Base-by-base conservation (phyloP, 2,888 invertebrate species). In the Miltochrista miniata region DNA sequence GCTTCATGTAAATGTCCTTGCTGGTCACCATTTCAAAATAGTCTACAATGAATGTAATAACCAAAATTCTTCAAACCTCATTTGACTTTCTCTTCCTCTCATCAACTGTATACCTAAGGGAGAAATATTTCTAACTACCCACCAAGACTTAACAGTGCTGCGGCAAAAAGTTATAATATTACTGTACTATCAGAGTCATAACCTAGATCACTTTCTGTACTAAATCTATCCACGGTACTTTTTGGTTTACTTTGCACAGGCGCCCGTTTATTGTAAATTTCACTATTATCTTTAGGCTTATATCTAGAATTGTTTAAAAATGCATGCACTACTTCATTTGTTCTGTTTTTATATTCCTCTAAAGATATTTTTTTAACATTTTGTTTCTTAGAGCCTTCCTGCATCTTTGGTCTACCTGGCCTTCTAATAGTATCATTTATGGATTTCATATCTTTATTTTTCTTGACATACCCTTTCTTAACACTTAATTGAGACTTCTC, bases 261-360 rank as follows among this genome's bases (percentile, higher is more conserved):
- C 41, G 29, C 35, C 2, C 37, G 37, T 39, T 46, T 53, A 14
- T n/a, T 39, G 7, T 10, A 30, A 35, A 48, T 29, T 15, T 37
- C 45, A 13, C 48, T 51, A 5, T 48, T 49, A 12, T 49, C 45
- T 10, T 4, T 36, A 31, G 18, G 7, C 2, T 34, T 33, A 12
- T 9, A 40, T 35, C 50, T 50, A 13, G 30, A 31, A 29, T n/a
- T 11, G 2, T 14, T 3, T 34, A 44, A 42, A 14, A 44, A 14
- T 39, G 42, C 31, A 14, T 29, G 12, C 9, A 5, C 38, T 24
- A 34, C 50, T 38, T 45, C 46, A 7, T 33, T 30, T 35, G 44
- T 34, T 49, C 79, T 76, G 37, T 70, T 75, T 52, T 79, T 80
- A 51, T 81, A 83, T 59, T 81, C 78, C 8, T 75, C 74, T 38